A percentile compares a stretch with the other conserved stretches of the same genome.
Evolutionary conservation across 2,797 vertebrate genomes (phyloP).

Genomic region (Meriones psammophilus): DNA sequence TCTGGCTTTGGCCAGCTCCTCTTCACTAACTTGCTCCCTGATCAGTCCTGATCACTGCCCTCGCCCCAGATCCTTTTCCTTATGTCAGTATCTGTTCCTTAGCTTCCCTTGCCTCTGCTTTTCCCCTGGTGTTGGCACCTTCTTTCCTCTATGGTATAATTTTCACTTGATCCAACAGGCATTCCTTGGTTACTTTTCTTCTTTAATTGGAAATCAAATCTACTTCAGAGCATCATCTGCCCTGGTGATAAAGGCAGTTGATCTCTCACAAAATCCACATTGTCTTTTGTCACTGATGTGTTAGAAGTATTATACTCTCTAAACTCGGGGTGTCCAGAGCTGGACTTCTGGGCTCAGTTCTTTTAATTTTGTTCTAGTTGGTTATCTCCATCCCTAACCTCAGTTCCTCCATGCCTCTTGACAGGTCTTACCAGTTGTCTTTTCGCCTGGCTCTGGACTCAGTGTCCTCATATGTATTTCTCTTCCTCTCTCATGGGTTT

Average conservation of each 20-base stretch:
- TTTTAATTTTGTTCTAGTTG: neutral
- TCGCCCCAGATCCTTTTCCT: neutral
- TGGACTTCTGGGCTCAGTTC: neutral
- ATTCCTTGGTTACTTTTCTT: neutral
- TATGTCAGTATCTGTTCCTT: too few species aligned
- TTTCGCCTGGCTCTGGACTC: neutral
- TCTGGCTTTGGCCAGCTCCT: neutral
- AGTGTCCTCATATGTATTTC: neutral
- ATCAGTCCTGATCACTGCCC: neutral
- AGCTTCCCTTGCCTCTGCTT: neutral
- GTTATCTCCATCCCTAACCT: neutral
- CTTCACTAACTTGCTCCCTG: neutral
- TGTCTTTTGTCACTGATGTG: neutral
- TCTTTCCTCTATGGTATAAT: neutral
- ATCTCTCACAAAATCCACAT: neutral
- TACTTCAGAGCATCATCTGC: neutral
- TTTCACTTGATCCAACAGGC: neutral
- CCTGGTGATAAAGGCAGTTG: neutral
- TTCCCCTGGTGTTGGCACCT: neutral
- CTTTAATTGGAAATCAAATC: slow-evolving; percentile 27
- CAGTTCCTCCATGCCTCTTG: neutral
- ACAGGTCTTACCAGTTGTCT: neutral
- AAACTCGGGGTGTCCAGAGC: neutral
- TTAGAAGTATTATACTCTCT: neutral
- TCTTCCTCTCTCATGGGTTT: neutral